These are phyloP conservation scores for Corticium candelabrum DNA, from an alignment of 37 sponge, comb jelly and placozoan species.

Conservation along the genomic window DNA sequence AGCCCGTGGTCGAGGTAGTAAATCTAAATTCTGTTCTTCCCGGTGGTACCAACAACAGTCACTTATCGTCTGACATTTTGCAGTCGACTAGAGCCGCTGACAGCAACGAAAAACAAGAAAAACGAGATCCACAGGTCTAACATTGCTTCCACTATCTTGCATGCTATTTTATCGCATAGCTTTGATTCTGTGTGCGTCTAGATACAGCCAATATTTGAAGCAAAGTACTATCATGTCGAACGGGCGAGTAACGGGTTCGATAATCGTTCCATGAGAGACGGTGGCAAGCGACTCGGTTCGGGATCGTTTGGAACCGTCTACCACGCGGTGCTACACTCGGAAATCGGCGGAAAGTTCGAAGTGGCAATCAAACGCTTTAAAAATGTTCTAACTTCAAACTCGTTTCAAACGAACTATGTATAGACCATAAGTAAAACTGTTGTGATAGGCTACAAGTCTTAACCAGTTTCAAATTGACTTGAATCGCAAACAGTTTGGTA, in stretches of 20 bases:
- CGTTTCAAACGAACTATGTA: neutral
- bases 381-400: neutral
- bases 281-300: neutral
- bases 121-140: no score
- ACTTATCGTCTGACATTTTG: no score
- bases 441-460: neutral
- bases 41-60: neutral
- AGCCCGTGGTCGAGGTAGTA: no score
- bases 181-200: no score
- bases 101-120: no score
- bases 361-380: constrained; percentile 1
- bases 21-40: no score
- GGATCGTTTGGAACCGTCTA: neutral
- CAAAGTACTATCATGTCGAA: neutral
- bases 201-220: neutral
- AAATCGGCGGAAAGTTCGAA: neutral
- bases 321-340: neutral
- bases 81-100: no score
- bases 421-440: neutral
- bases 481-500: neutral
- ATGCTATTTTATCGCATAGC: no score
- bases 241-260: neutral
- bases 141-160: no score
- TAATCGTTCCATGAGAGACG: neutral
- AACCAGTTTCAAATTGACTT: neutral